These are phyloP conservation scores for Eupithecia insigniata DNA, from an alignment of 2,888 invertebrate species.

Conservation along the genomic window DNA sequence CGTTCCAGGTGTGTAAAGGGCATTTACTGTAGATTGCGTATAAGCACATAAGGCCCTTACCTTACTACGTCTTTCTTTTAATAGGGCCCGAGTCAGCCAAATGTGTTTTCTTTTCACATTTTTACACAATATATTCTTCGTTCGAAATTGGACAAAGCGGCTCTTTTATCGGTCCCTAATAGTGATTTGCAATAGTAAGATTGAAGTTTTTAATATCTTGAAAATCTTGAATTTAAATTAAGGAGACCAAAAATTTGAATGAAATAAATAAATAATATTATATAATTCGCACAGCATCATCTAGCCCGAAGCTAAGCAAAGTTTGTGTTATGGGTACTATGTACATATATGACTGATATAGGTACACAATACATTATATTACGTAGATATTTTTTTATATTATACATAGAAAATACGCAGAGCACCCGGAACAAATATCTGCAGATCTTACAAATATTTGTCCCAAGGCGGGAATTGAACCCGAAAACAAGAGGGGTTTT, in stretches of 20 bases:
- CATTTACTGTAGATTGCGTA: slow-evolving; percentile 8
- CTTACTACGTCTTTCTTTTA: slow-evolving; percentile 7
- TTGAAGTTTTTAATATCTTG: not conserved
- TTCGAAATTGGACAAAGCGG: not conserved
- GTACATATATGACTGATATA: too few species aligned
- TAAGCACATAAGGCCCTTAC: slow-evolving; percentile 5
- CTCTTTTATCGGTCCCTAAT: not conserved
- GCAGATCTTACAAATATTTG: too few species aligned
- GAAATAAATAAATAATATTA: too few species aligned
- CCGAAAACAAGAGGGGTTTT: too few species aligned
- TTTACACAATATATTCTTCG: not conserved
- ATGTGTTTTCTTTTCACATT: not conserved
- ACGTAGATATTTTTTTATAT: too few species aligned
- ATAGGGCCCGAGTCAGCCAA: not conserved
- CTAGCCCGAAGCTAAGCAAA: too few species aligned
- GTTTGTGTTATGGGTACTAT: too few species aligned
- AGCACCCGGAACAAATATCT: too few species aligned
- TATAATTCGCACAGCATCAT: too few species aligned
- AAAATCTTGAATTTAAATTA: not conserved
- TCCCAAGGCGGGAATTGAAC: too few species aligned
- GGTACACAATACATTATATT: too few species aligned
- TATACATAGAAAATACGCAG: too few species aligned
- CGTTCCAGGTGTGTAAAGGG: slow-evolving; percentile 6
- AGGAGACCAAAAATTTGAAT: not conserved
- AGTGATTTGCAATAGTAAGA: not conserved